Base-by-base conservation (phyloP, 2,888 invertebrate species). In the Lysandra coridon region DNA sequence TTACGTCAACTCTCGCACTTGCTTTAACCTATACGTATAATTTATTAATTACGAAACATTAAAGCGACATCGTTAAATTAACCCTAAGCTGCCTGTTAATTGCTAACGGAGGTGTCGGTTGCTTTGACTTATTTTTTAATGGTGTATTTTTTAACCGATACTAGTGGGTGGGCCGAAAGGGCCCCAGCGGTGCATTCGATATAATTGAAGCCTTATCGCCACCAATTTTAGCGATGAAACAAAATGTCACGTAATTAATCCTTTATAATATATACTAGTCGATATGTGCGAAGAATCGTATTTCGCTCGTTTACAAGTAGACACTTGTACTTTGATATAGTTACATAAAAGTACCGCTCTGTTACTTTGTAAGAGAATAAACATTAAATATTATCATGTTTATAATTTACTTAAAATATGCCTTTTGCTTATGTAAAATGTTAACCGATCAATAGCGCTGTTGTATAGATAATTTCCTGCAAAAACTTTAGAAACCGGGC, bases 11-110 rank as follows among this genome's bases (percentile, higher is more conserved):
- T 69, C 69, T 69, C 14, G 5, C 69, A 69, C 69, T 69, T 17
- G 17, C 64, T 17, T 33, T 69, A 69, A 37, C 33, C 37, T 69
- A 69, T 69, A 74, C 6, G 23, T 33, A 57, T 57, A 75, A 53
- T 49, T 75, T 76, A 14, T 76, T 76, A 57, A 76, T 76, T 76
- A 76, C 14, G 33, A 33, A 10, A 53, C 76, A 76, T 76, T 33
- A 30, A 5, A 49, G 76, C 33, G 75, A 75, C 75, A 53, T 53
- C 75, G 53, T 53, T 76, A 57, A 76, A 37, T 57, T 76, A 76
- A 76, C 76, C 76, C 30, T 76, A 76, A 76, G 57, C 33, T 53
- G 57, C 17, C 33, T 2, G 69, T 37, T 69, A 76, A 53, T 76
- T 14, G 23, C 10, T 44, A 44, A 74, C 44, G 44, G 40, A 74